phyloP scores from a whole-genome alignment of 2,888 invertebrate genomes.

The Oligia fasciuncula region DNA sequence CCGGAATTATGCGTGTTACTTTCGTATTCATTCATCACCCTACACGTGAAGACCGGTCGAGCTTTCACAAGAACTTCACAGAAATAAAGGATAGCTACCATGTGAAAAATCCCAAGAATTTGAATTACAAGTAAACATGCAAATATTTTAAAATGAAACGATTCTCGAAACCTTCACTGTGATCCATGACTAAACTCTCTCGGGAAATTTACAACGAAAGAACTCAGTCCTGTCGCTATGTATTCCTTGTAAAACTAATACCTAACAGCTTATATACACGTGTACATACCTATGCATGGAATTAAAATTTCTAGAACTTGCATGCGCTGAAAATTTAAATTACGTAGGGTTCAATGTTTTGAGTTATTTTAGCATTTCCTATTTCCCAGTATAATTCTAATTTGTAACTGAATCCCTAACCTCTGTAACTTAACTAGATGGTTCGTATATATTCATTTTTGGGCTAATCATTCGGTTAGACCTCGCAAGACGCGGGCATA shows the following conservation, averaged over 20 bases:
- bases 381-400: background rate
- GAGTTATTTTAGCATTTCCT: background rate
- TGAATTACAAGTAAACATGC: conserved; percentile 10
- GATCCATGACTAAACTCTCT: conserved; percentile 45
- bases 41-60: background rate
- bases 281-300: background rate
- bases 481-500: conserved; percentile 7
- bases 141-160: conserved; percentile 27
- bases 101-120: background rate
- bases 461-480: conserved; percentile 18
- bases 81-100: background rate
- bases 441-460: conserved; percentile 8
- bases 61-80: background rate
- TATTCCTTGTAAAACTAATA: conserved; percentile 24
- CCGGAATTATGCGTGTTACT: background rate
- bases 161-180: conserved; percentile 32
- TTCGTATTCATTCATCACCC: conserved; percentile 1
- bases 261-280: background rate
- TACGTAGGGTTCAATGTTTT: background rate
- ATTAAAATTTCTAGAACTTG: conserved; percentile 16
- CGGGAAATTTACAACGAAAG: conserved; percentile 56
- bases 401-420: conserved; percentile 6
- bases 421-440: background rate
- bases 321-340: conserved; percentile 10
- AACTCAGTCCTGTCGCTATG: conserved; percentile 27